phyloP scores from a whole-genome alignment of 2,888 invertebrate genomes.

The Chrysolina oricalcia region DNA sequence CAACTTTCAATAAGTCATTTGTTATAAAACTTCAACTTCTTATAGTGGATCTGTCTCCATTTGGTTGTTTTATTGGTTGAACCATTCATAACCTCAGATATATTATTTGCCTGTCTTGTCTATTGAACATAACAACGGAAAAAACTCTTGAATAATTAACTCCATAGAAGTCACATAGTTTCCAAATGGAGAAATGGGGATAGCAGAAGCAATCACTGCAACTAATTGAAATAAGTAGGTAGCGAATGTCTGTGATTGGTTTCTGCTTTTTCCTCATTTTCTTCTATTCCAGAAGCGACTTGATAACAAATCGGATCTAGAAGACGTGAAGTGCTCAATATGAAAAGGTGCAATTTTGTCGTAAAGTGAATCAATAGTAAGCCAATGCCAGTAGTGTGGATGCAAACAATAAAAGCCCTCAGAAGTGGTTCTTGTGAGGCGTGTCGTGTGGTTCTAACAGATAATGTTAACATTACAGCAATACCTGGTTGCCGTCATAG shows the following conservation, averaged over 20 bases:
- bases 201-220: neutral
- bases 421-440: slow-evolving; percentile 26
- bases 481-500: slow-evolving; percentile 97
- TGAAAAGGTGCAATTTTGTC: slow-evolving; percentile 16
- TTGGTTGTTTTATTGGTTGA: too few relatives aligned
- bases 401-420: slow-evolving; percentile 29
- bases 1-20: too few relatives aligned
- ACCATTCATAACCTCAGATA: too few relatives aligned
- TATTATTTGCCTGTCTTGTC: too few relatives aligned
- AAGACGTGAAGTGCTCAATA: slow-evolving; percentile 6
- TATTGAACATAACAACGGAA: too few relatives aligned
- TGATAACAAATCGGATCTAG: neutral
- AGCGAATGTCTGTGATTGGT: neutral
- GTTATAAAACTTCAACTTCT: too few relatives aligned
- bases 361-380: neutral
- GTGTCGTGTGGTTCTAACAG: slow-evolving; percentile 48
- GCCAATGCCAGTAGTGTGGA: slow-evolving; percentile 27
- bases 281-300: neutral
- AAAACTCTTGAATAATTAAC: too few relatives aligned
- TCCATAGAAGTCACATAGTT: neutral
- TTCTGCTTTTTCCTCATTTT: neutral
- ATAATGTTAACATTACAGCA: slow-evolving; percentile 65
- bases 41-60: too few relatives aligned
- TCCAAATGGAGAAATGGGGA: neutral
- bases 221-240: neutral